Percentiles rank a stretch among this genome's conserved stretches.
Conservation (phyloP, 1,140 invertebrate species). For the Leptinotarsa lineolata region DNA sequence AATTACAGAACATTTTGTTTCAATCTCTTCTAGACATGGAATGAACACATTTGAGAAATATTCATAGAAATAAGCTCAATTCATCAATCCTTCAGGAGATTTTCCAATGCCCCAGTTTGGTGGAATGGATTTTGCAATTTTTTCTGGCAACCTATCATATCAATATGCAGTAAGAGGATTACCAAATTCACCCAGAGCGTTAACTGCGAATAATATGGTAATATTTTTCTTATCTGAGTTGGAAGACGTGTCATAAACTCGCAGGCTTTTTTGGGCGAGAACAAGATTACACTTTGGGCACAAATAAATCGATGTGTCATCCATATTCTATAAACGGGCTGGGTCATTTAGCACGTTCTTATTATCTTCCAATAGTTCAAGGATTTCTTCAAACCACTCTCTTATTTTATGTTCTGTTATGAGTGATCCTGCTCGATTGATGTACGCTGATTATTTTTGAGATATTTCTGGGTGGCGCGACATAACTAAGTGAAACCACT, state of each 20-base stretch:
- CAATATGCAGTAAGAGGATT: slow-evolving; percentile 49
- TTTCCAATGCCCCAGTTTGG: slow-evolving; percentile 38
- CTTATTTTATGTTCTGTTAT: slow-evolving; percentile 41
- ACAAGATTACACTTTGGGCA: slow-evolving; percentile 46
- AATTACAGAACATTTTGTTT: background rate
- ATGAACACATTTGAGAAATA: slow-evolving; percentile 6
- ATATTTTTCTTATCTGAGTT: slow-evolving; percentile 52
- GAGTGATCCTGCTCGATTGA: slow-evolving; percentile 27
- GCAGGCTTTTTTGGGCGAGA: slow-evolving; percentile 49
- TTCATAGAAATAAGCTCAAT: background rate
- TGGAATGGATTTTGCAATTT: slow-evolving; percentile 14
- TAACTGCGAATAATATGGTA: slow-evolving; percentile 50
- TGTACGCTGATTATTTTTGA: slow-evolving; percentile 43
- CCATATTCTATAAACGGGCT: slow-evolving; percentile 47
- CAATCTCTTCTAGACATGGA: background rate
- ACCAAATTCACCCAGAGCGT: slow-evolving; percentile 47
- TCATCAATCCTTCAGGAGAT: slow-evolving; percentile 47
- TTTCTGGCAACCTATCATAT: slow-evolving; percentile 46
- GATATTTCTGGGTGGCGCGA: slow-evolving; percentile 34
- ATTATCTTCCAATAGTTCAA: slow-evolving; percentile 35
- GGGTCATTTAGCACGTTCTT: slow-evolving; percentile 40
- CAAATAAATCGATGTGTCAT: slow-evolving; percentile 50
- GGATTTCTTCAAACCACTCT: slow-evolving; percentile 41
- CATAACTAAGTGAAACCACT: slow-evolving; percentile 45
- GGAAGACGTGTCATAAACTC: slow-evolving; percentile 43